Evolutionary conservation across 2,113 vertebrate species (phyloP).

Genomic region (Lepus europaeus): DNA sequence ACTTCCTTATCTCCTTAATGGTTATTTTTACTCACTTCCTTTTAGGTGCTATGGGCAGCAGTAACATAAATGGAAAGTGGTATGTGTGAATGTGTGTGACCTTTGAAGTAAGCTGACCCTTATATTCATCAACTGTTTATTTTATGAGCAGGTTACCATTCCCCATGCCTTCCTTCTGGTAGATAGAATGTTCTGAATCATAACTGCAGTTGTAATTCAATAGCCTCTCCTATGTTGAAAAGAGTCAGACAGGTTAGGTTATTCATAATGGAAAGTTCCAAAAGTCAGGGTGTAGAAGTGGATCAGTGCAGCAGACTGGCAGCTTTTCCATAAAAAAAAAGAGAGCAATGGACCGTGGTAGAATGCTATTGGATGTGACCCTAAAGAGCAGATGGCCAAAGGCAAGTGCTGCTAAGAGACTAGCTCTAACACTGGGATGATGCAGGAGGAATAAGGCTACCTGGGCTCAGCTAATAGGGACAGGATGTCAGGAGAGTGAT

Average conservation of each 20-base stretch:
- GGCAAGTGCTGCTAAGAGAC: neutral
- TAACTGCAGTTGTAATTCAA: neutral
- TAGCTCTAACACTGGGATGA: neutral
- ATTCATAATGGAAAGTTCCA: neutral
- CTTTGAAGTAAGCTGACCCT: neutral
- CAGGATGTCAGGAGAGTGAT: neutral
- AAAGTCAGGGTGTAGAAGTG: neutral
- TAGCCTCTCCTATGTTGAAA: neutral
- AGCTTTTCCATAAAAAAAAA: neutral
- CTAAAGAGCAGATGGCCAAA: neutral
- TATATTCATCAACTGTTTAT: neutral
- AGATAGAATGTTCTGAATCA: neutral
- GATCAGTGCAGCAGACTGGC: neutral
- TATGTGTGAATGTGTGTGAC: neutral
- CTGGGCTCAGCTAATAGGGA: neutral
- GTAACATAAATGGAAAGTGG: neutral
- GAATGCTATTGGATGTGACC: too few relatives aligned
- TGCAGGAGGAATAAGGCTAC: neutral
- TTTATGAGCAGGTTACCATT: neutral
- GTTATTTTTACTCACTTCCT: neutral
- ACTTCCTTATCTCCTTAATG: neutral
- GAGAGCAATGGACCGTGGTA: neutral
- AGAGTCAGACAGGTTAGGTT: neutral
- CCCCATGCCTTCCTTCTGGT: neutral
- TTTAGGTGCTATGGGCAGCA: neutral